These are phyloP conservation scores for Petrolisthes manimaculis DNA, from an alignment of 2,888 invertebrate species.

Conservation along the genomic window DNA sequence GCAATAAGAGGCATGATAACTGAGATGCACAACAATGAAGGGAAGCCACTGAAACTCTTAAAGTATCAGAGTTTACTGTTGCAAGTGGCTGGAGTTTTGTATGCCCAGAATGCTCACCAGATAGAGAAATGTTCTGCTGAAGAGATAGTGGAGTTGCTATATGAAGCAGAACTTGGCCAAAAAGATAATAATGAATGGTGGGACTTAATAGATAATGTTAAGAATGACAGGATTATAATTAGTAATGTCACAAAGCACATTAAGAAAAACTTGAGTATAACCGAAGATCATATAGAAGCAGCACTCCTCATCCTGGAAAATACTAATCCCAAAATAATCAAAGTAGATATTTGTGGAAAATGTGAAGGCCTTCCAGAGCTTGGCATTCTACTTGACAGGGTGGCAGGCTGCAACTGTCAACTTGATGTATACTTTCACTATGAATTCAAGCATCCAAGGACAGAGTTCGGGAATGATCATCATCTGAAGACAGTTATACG, in stretches of 20 bases:
- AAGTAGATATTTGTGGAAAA: not conserved
- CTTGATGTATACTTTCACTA: slow-evolving; percentile 17
- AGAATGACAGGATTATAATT: slow-evolving; percentile 11
- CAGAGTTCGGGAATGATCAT: slow-evolving; percentile 16
- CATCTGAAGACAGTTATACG: not conserved
- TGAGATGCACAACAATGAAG: not conserved
- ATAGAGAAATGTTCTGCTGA: slow-evolving; percentile 18
- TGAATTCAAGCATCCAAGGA: slow-evolving; percentile 17
- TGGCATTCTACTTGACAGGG: not conserved
- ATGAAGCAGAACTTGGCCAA: slow-evolving; percentile 13
- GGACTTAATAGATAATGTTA: slow-evolving; percentile 5
- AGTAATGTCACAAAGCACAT: slow-evolving; percentile 10
- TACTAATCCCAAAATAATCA: slow-evolving; percentile 13
- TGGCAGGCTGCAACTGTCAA: not conserved
- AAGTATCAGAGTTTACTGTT: slow-evolving; percentile 32
- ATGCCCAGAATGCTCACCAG: not conserved
- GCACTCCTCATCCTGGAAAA: not conserved
- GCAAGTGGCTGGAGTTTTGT: slow-evolving; percentile 34
- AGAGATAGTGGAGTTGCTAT: slow-evolving; percentile 23
- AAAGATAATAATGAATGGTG: slow-evolving; percentile 36
- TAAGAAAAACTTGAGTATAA: not conserved
- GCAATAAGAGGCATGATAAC: not conserved
- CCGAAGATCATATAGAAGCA: slow-evolving; percentile 3
- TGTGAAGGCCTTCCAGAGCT: not conserved
- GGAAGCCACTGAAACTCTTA: not conserved